Evolutionary conservation across 92 coral and sea anemone species (phyloP).

Genomic region (Palythoa heliodiscus): DNA sequence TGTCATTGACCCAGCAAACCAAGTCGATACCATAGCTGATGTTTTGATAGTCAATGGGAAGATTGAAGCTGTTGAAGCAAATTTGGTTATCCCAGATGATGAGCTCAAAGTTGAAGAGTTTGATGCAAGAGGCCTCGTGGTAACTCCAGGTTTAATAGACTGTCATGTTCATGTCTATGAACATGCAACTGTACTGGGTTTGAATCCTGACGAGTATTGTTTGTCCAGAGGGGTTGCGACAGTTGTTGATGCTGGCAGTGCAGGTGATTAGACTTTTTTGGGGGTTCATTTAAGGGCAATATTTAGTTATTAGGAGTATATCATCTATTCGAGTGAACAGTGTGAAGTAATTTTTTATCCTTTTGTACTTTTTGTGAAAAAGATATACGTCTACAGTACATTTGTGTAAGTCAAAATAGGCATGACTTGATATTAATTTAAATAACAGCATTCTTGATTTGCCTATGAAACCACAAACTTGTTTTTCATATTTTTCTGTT

Average conservation of each 20-base stretch:
- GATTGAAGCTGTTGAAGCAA: conserved; percentile 55
- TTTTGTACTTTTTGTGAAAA: no score
- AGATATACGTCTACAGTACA: no score
- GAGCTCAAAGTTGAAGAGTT: conserved; percentile 52
- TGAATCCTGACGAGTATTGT: conserved; percentile 69
- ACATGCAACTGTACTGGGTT: conserved; percentile 79
- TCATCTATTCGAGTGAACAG: no score
- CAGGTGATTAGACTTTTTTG: conserved; percentile 57
- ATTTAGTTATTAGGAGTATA: no score
- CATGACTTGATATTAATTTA: no score
- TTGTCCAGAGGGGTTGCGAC: conserved; percentile 90
- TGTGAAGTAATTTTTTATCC: no score
- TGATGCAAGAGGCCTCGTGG: conserved; percentile 76
- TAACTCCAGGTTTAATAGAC: conserved; percentile 89
- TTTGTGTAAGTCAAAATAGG: no score
- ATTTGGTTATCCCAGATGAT: conserved; percentile 38
- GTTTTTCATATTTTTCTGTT: no score
- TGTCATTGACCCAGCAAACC: conserved; percentile 81
- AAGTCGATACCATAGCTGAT: conserved; percentile 57
- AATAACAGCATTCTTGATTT: no score
- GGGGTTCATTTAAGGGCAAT: background rate
- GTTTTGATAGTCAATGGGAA: conserved; percentile 61
- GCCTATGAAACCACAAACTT: no score
- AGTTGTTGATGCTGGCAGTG: conserved; percentile 94
- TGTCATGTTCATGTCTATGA: conserved; percentile 82